phyloP scores from a whole-genome alignment of 1,140 invertebrate species.

The Bombus huntii region DNA sequence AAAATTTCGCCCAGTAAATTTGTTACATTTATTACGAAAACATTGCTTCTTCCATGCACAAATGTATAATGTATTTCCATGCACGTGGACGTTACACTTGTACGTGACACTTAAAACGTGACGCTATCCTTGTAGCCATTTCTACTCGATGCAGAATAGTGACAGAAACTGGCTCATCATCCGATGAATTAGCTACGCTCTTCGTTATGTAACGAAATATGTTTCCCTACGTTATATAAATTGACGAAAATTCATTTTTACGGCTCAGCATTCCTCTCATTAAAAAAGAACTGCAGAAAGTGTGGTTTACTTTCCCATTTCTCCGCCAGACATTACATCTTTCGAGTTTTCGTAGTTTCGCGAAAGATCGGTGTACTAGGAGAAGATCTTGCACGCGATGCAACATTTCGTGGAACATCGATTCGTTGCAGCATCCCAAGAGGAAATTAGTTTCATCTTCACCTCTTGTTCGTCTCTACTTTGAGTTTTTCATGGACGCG shows the following conservation, averaged over 20 bases:
- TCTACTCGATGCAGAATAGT: not conserved
- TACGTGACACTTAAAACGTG: not conserved
- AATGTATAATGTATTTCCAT: not conserved
- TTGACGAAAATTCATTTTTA: not conserved
- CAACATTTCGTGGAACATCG: not conserved
- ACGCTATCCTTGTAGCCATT: not conserved
- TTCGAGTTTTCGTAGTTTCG: not conserved
- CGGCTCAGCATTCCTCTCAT: not conserved
- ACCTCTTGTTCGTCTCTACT: not conserved
- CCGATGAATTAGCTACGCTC: not conserved
- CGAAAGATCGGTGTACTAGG: too few relatives aligned
- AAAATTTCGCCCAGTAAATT: too few relatives aligned
- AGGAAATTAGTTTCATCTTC: conserved; percentile 47
- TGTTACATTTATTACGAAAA: not conserved
- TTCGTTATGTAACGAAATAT: not conserved
- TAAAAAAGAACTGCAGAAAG: not conserved
- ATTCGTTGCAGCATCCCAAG: not conserved
- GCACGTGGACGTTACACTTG: not conserved
- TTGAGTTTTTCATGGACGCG: conserved; percentile 28
- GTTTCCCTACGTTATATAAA: not conserved
- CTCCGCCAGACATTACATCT: not conserved
- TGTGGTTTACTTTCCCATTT: not conserved
- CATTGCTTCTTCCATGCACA: not conserved
- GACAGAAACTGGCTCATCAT: not conserved
- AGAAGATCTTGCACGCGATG: not conserved